Evolutionary conservation across 2,113 vertebrate genomes (phyloP).

Genomic region (Hemiscyllium ocellatum): DNA sequence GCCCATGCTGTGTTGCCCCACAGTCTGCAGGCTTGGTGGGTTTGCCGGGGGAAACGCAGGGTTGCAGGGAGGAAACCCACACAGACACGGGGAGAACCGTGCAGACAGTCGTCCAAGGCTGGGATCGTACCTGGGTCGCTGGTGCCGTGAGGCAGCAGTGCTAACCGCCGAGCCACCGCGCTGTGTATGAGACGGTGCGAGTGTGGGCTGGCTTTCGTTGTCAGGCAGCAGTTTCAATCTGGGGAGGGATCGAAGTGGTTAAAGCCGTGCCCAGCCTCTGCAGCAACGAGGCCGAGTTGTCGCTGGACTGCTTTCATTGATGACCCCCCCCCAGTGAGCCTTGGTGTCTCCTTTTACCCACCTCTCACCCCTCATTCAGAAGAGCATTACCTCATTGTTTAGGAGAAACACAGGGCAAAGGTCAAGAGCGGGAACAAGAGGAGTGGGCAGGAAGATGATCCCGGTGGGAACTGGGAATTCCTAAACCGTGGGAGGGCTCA

Average conservation of each 20-base stretch:
- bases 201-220: background rate
- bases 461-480: constrained; percentile 2
- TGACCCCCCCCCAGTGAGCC: background rate
- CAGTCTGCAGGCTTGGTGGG: too few species aligned
- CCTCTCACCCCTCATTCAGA: background rate
- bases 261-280: background rate
- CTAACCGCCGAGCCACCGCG: too few species aligned
- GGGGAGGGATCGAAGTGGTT: background rate
- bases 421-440: background rate
- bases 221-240: background rate
- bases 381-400: constrained; percentile 5
- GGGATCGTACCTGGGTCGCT: too few species aligned
- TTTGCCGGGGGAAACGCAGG: too few species aligned
- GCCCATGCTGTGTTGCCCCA: too few species aligned
- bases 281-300: background rate
- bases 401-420: background rate
- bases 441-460: background rate
- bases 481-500: background rate
- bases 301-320: background rate
- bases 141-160: too few species aligned
- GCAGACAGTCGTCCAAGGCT: too few species aligned
- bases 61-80: too few species aligned
- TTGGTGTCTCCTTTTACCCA: background rate
- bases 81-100: too few species aligned
- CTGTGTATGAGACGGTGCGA: background rate